Evolutionary conservation across 2,797 vertebrate genomes (phyloP).

Genomic region (Craterocephalus amniculus): DNA sequence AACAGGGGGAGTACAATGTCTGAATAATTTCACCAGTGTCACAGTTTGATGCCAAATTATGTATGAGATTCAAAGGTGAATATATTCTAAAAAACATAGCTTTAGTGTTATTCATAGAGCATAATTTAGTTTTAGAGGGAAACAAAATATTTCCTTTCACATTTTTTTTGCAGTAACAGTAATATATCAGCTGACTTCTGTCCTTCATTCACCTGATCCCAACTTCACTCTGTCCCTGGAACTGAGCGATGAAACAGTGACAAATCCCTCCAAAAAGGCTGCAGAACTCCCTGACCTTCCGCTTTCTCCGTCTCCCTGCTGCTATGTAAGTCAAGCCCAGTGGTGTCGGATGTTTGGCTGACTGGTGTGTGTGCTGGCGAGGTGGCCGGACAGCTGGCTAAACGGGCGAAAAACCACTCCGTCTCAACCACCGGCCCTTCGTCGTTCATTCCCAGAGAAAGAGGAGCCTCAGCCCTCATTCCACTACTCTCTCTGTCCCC

Average conservation of each 20-base stretch:
- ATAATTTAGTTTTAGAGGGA: slow-evolving; percentile 13
- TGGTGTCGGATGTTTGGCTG: slow-evolving; percentile 69
- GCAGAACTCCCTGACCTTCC: slow-evolving; percentile 71
- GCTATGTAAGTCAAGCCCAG: slow-evolving; percentile 61
- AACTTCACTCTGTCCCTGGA: slow-evolving; percentile 41
- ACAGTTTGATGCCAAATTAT: background rate
- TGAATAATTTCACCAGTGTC: background rate
- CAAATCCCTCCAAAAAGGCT: slow-evolving; percentile 43
- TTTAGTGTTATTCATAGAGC: background rate
- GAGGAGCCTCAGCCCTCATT: slow-evolving; percentile 62
- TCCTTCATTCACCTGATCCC: slow-evolving; percentile 44
- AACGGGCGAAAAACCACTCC: slow-evolving; percentile 54
- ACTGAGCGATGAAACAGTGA: slow-evolving; percentile 40
- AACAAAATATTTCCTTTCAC: slow-evolving; percentile 21
- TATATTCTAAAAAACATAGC: background rate
- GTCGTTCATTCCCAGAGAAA: slow-evolving; percentile 51
- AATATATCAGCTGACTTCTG: slow-evolving; percentile 14
- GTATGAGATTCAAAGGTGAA: background rate
- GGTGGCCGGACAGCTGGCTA: slow-evolving; percentile 59
- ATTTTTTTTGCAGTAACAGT: slow-evolving; percentile 4
- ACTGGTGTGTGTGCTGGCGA: slow-evolving; percentile 56
- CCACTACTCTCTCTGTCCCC: slow-evolving; percentile 62
- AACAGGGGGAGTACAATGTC: background rate
- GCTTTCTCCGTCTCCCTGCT: slow-evolving; percentile 46
- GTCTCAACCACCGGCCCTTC: slow-evolving; percentile 58